Evolutionary conservation across 2,113 vertebrate species (phyloP), one percentile per base, ranked within the genome.

Genomic region (Pelobates fuscus): DNA sequence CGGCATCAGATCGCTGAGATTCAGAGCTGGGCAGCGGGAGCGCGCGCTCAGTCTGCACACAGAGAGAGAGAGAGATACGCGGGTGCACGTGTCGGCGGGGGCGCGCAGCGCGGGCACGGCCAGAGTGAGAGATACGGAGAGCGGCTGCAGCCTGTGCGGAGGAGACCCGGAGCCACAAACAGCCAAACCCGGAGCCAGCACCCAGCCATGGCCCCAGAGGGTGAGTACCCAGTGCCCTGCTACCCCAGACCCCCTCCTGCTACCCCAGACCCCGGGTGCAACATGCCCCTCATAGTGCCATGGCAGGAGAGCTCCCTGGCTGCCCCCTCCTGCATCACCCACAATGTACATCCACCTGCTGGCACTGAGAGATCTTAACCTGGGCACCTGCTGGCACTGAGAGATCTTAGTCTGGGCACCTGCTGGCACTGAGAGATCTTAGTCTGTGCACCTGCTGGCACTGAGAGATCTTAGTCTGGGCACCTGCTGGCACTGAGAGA

Each of bases 121-220:
- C 26, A 23, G 66, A 62, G 43, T 32, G 58, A 62, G 70, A 44
- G 25, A 23, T 26, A 37, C 27, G n/a, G 71, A 67, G 43, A 46
- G 64, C 21, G 46, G 73, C 73, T 46, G 63, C 62, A 44, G 71
- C 62, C 62, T 55, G 66, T 68, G 44, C 71, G 29, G 57, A 61
- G 73, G 41, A 37, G 30, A 68, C n/a, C n/a, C 46, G 17, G 41
- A 65, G 44, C 70, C 26, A 4, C 8, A 24, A 64, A 32, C 14
- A 61, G 26, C 7, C 41, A 29, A 52, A 37, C 60, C 44, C 11
- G 26, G 12, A 59, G 60, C 63, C 44, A 55, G 27, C 21, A 46
- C n/a, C 2, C 29, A 15, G 61, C 60, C 23, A 62, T 49, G 60
- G 21, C 60, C 43, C n/a, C 26, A 25, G 5, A 55, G 23, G 44